Evolutionary conservation across 2,113 vertebrate species (phyloP), one percentile per base, ranked within the genome.

Genomic region (Odobenus rosmarus): DNA sequence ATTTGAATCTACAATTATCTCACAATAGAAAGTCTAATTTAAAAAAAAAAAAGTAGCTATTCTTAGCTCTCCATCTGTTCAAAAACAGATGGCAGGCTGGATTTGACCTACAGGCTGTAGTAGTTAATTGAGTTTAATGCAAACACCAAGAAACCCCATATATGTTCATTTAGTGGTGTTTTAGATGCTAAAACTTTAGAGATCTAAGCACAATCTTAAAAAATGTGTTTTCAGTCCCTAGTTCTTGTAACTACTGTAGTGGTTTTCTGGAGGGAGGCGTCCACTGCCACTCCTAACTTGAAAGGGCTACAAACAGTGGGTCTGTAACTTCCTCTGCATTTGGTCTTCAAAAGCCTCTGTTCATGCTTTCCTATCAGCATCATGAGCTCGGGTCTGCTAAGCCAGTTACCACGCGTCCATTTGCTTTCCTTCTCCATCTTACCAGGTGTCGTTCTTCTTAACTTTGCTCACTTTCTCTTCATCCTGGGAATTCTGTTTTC

Each of bases 11-110:
- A 71, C 21, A n/a, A 19, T 64, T 88, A 59, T 59, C 69, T 86
- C 42, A 53, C 92, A 95, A 93, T 88, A 79, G 90, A 90, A 93
- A 81, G 13, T 53, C 92, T 77, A 46, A 59, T 76, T 95, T 77
- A 16, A n/a, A 59, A 59, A 59, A 57, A 57, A 0, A 24, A 72
- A 81, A 64, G 61, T 53, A 94, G 64, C 28, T 79, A 88, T 90
- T 79, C 85, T 90, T 57, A 72, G 72, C 59, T 39, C 46, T 59
- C 90, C 71, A 64, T 88, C 90, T 94, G 85, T 80, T 94, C 74
- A n/a, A 87, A 92, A 76, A 77, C 80, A 92, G 84, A 85, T 61
- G 80, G 67, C 67, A 87, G 80, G 53, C 67, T 90, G 80, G 76
- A 82, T 87, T 24, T 95, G 88, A n/a, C 67, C 74, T 67, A 67